A percentile compares a stretch with the other conserved stretches of the same genome.
phyloP scores from a whole-genome alignment of 35 echinoderm and acorn worm genomes.

The Ptychodera flava region DNA sequence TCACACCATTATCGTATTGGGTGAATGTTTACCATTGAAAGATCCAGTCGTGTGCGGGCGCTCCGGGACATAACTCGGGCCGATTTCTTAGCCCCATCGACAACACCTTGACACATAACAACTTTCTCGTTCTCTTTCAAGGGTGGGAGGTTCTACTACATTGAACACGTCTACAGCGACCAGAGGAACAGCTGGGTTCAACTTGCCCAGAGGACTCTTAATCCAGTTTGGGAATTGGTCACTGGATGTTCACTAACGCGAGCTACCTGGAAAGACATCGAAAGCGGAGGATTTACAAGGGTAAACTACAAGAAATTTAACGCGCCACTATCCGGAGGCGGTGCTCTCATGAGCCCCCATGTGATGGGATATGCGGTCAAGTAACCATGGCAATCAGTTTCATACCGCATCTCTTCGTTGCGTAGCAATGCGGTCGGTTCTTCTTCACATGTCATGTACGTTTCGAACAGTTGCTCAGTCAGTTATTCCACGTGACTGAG shows the following conservation, averaged over 20 bases:
- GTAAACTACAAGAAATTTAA: neutral
- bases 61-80: no score
- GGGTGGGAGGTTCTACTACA: constrained; percentile 24
- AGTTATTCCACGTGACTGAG: no score
- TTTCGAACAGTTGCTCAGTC: no score
- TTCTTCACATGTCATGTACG: no score
- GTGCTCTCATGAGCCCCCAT: neutral
- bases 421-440: no score
- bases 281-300: constrained; percentile 16
- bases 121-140: constrained; percentile 6
- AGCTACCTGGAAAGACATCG: neutral
- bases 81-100: no score
- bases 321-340: neutral
- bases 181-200: constrained; percentile 9
- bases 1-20: no score
- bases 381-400: no score
- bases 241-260: constrained; percentile 8
- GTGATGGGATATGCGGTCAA: neutral
- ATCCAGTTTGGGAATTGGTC: neutral
- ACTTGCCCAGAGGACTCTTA: neutral
- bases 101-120: no score
- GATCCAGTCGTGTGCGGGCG: no score
- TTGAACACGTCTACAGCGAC: constrained; percentile 7
- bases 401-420: no score
- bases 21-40: no score